Evolutionary conservation across 2,113 vertebrate species (phyloP).

Genomic region (Chaetura pelagica): DNA sequence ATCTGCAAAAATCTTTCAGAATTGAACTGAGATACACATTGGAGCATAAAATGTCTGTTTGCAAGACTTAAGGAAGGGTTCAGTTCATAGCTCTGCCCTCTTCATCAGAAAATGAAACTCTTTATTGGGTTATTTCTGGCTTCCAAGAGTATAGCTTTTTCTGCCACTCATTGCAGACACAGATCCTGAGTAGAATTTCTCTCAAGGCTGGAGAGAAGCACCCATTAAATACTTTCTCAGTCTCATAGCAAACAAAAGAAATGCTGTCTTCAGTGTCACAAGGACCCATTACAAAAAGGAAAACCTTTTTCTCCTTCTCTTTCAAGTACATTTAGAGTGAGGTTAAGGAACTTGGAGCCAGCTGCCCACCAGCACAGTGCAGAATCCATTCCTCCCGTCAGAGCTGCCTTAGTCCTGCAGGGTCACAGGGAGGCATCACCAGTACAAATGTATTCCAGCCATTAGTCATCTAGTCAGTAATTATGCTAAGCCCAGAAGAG

Average conservation of each 20-base stretch:
- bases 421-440: background rate
- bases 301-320: background rate
- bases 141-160: background rate
- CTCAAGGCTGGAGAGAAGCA: background rate
- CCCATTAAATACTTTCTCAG: background rate
- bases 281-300: background rate
- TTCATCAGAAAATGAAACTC: background rate
- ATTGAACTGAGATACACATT: fast-evolving
- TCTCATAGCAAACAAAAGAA: background rate
- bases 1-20: background rate
- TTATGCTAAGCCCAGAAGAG: background rate
- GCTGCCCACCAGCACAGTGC: background rate
- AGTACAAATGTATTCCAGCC: background rate
- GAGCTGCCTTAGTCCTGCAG: background rate
- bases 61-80: background rate
- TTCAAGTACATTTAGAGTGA: background rate
- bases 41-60: background rate
- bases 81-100: background rate
- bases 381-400: background rate
- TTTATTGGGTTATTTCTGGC: background rate
- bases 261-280: background rate
- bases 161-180: background rate
- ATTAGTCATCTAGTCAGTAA: background rate
- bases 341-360: background rate
- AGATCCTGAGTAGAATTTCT: background rate